A percentile compares a stretch with the other conserved stretches of the same genome.
Evolutionary conservation across 1,140 invertebrate genomes (phyloP).

Genomic region (Meloidogyne exigua): DNA sequence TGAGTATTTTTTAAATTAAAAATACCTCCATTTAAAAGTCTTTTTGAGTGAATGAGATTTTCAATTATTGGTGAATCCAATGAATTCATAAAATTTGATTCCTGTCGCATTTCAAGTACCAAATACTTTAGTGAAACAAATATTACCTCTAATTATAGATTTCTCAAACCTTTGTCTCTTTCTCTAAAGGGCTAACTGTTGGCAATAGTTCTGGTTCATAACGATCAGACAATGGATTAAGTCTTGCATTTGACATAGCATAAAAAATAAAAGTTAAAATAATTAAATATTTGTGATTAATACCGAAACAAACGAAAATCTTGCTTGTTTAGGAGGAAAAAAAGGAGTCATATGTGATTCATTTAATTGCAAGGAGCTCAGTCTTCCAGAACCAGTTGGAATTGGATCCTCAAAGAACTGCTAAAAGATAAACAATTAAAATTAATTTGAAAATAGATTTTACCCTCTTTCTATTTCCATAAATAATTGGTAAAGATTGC

Average conservation of each 20-base stretch:
- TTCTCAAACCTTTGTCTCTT: background rate
- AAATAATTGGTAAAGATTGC: background rate
- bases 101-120: slow-evolving; percentile 28
- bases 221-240: slow-evolving; percentile 1
- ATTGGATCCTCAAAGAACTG: background rate
- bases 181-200: background rate
- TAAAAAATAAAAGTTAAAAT: background rate
- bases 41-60: slow-evolving; percentile 15
- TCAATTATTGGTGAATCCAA: background rate
- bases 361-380: background rate
- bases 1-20: background rate
- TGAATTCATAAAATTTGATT: slow-evolving; percentile 25
- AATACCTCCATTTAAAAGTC: slow-evolving; percentile 18
- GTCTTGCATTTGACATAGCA: background rate
- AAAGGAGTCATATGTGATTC: background rate
- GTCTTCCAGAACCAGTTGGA: background rate
- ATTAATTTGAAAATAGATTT: background rate
- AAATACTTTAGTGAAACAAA: background rate
- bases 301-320: background rate
- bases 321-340: background rate
- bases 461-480: slow-evolving; percentile 1
- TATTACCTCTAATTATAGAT: background rate
- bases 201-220: background rate
- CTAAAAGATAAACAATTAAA: background rate
- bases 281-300: background rate